Evolutionary conservation across 2,888 invertebrate genomes (phyloP).

Genomic region (Actias luna): DNA sequence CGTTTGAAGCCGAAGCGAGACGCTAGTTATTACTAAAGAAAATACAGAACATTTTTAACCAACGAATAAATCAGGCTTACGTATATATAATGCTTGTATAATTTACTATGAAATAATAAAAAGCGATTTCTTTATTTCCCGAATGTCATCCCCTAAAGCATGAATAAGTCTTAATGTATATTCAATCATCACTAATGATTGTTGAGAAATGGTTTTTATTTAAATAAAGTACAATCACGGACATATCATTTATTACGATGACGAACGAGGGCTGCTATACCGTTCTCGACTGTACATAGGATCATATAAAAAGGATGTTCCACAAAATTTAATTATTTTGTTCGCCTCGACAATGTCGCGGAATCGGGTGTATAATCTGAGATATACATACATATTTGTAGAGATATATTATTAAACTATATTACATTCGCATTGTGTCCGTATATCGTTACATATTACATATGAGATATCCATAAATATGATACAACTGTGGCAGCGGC

Average conservation of each 20-base stretch:
- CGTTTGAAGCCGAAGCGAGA: too few relatives aligned
- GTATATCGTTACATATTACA: too few relatives aligned
- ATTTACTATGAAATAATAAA: background rate
- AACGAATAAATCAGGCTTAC: background rate
- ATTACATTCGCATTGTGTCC: too few relatives aligned
- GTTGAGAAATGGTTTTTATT: slow-evolving; percentile 29
- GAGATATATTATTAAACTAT: background rate
- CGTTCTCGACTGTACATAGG: background rate
- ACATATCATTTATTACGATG: slow-evolving; percentile 44
- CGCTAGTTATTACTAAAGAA: too few relatives aligned
- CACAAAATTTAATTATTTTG: slow-evolving; percentile 26
- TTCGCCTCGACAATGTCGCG: slow-evolving; percentile 21
- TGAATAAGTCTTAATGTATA: slow-evolving; percentile 37
- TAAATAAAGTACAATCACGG: slow-evolving; percentile 24
- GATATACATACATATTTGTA: background rate
- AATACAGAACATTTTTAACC: background rate
- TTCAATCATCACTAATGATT: slow-evolving; percentile 30
- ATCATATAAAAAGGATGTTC: slow-evolving; percentile 21
- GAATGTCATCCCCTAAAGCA: slow-evolving; percentile 22
- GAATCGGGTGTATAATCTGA: background rate
- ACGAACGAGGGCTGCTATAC: slow-evolving; percentile 17
- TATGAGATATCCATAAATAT: too few relatives aligned
- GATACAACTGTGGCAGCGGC: too few relatives aligned
- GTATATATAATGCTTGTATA: background rate
- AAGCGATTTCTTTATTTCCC: slow-evolving; percentile 17